A percentile compares a stretch with the other conserved stretches of the same genome.
Conservation (phyloP, 2,888 invertebrate species). For the Sesamia inferens region DNA sequence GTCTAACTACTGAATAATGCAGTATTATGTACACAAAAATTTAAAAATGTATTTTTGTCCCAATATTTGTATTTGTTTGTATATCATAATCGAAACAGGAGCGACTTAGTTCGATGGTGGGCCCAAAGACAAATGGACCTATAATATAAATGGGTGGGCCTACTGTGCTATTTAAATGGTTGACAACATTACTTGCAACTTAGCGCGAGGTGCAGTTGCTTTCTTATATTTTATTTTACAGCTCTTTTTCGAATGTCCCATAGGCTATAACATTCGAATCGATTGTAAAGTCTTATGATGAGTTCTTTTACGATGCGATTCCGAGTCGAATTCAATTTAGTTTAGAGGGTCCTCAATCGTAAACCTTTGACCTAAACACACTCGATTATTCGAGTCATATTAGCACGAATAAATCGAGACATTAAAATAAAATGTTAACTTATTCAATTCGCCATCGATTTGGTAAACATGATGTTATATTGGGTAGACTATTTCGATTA, state of each 20-base stretch:
- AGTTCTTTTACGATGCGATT: conserved; percentile 85
- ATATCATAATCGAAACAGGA: neutral
- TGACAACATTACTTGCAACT: conserved; percentile 45
- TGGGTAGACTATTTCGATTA: conserved; percentile 35
- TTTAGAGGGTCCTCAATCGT: conserved; percentile 79
- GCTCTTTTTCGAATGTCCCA: conserved; percentile 63
- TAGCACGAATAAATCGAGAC: conserved; percentile 70
- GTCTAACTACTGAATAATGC: too few relatives aligned
- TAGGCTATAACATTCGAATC: conserved; percentile 70
- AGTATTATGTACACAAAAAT: too few relatives aligned
- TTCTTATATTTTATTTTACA: conserved; percentile 68
- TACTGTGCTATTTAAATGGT: conserved; percentile 26
- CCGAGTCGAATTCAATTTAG: conserved; percentile 86
- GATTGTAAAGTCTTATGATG: conserved; percentile 78
- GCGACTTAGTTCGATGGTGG: conserved; percentile 16
- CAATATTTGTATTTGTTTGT: too few relatives aligned
- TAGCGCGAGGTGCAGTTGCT: conserved; percentile 54
- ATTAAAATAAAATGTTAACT: conserved; percentile 65
- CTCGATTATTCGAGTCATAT: conserved; percentile 73
- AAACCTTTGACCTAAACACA: conserved; percentile 85
- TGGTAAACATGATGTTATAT: conserved; percentile 53
- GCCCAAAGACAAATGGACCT: neutral
- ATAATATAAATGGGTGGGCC: conserved; percentile 3
- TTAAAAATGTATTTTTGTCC: too few relatives aligned
- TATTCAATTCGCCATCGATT: conserved; percentile 61